Evolutionary conservation across 2,888 invertebrate species (phyloP).

Genomic region (Pocota personata): DNA sequence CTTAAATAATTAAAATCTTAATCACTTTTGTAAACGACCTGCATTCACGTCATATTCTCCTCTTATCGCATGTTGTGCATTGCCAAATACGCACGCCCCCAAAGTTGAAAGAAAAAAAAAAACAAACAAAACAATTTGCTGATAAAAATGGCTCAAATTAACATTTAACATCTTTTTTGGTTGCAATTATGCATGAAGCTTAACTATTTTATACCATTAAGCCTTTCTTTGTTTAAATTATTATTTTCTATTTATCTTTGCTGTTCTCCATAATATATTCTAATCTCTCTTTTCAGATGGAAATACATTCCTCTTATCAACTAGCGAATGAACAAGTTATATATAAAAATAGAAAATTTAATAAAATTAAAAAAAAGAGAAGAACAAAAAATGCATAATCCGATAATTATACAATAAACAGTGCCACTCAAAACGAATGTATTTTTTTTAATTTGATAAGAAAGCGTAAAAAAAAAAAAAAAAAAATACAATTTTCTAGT

Average conservation of each 20-base stretch:
- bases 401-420: slow-evolving; percentile 25
- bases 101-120: neutral
- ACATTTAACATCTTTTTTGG: neutral
- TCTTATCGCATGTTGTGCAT: neutral
- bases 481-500: slow-evolving; percentile 25
- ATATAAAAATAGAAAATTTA: neutral
- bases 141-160: neutral
- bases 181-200: neutral
- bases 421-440: neutral
- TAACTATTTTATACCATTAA: neutral
- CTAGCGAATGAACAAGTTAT: too few relatives aligned
- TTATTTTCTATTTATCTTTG: neutral
- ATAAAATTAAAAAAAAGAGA: neutral
- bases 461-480: slow-evolving; percentile 4
- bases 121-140: neutral
- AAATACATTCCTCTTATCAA: slow-evolving; percentile 12
- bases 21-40: neutral
- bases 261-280: neutral
- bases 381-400: slow-evolving; percentile 29
- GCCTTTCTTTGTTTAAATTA: neutral
- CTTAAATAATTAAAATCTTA: neutral
- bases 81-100: neutral
- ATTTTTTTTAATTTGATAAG: slow-evolving; percentile 17
- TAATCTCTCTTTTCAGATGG: slow-evolving; percentile 27
- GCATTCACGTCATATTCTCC: neutral